Conservation (phyloP, 1,140 invertebrate species). For the Diabrotica virgifera region DNA sequence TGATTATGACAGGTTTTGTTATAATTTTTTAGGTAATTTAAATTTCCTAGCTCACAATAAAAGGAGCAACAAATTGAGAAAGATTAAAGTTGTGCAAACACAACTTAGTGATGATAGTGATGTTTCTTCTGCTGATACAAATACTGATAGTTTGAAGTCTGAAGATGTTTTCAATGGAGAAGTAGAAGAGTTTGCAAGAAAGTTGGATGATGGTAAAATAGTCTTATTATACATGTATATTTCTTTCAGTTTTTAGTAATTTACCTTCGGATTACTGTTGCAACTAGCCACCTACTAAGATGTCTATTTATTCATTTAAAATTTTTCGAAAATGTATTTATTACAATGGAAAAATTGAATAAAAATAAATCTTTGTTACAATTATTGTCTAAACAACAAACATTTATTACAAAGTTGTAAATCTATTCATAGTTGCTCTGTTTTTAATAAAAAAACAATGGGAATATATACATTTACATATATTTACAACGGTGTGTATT, state of each 20-base stretch:
- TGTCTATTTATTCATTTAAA: too few species aligned
- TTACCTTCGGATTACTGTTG: constrained; percentile 4
- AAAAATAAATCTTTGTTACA: too few species aligned
- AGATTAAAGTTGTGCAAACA: constrained; percentile 40
- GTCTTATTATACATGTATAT: constrained; percentile 6
- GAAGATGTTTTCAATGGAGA: constrained; percentile 44
- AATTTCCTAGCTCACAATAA: constrained; percentile 46
- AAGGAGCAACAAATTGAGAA: constrained; percentile 46
- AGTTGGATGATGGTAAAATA: constrained; percentile 30
- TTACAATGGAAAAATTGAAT: too few species aligned
- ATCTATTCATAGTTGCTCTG: too few species aligned
- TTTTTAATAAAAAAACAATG: too few species aligned
- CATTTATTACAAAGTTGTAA: too few species aligned
- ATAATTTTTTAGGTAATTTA: constrained; percentile 40
- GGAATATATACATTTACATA: too few species aligned
- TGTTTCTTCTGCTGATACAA: constrained; percentile 43
- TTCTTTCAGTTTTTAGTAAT: constrained; percentile 3
- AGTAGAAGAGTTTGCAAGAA: constrained; percentile 26
- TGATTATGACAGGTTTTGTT: background rate
- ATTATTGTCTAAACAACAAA: too few species aligned
- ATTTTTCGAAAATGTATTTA: too few species aligned
- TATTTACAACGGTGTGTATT: too few species aligned
- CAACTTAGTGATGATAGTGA: constrained; percentile 39
- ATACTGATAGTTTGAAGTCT: constrained; percentile 45
- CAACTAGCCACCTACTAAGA: too few species aligned